A percentile compares a stretch with the other conserved stretches of the same genome.
Evolutionary conservation across 2,888 invertebrate species (phyloP).

Genomic region (Sarcophaga carnaria): DNA sequence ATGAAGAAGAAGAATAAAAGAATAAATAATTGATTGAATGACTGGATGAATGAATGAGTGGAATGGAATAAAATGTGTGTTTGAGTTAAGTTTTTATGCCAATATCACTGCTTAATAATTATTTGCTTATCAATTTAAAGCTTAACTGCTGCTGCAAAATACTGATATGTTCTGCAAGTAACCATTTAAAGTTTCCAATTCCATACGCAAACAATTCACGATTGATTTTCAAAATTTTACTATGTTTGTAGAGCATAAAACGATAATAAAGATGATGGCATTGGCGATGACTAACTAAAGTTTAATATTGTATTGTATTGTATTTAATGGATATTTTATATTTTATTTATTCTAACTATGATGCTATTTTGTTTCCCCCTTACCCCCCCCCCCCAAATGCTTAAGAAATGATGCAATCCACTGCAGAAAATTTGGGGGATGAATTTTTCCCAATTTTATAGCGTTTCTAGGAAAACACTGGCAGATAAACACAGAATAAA

Average conservation of each 20-base stretch:
- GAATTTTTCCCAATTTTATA: slow-evolving; percentile 33
- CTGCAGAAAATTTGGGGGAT: slow-evolving; percentile 56
- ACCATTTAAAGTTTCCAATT: neutral
- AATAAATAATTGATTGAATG: slow-evolving; percentile 35
- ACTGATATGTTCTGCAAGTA: slow-evolving; percentile 9
- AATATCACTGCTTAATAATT: slow-evolving; percentile 65
- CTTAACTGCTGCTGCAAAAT: slow-evolving; percentile 46
- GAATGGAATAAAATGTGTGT: slow-evolving; percentile 41
- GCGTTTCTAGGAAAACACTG: slow-evolving; percentile 27
- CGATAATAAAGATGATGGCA: neutral
- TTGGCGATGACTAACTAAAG: slow-evolving; percentile 59
- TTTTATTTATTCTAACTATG: slow-evolving; percentile 45
- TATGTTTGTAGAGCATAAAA: slow-evolving; percentile 67
- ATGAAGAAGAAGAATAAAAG: neutral
- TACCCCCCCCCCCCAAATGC: neutral
- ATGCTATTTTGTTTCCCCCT: slow-evolving; percentile 13
- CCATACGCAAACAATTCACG: slow-evolving; percentile 35
- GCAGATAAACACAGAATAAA: neutral
- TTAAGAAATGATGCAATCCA: slow-evolving; percentile 67
- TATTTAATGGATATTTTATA: slow-evolving; percentile 65
- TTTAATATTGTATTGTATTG: slow-evolving; percentile 2
- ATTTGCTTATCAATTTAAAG: slow-evolving; percentile 69
- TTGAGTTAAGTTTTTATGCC: slow-evolving; percentile 18
- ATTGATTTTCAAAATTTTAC: slow-evolving; percentile 66
- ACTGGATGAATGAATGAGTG: slow-evolving; percentile 22